Evolutionary conservation across 2,797 vertebrate species (phyloP), one percentile per base, ranked within the genome.

Genomic region (Denticeps clupeoides): DNA sequence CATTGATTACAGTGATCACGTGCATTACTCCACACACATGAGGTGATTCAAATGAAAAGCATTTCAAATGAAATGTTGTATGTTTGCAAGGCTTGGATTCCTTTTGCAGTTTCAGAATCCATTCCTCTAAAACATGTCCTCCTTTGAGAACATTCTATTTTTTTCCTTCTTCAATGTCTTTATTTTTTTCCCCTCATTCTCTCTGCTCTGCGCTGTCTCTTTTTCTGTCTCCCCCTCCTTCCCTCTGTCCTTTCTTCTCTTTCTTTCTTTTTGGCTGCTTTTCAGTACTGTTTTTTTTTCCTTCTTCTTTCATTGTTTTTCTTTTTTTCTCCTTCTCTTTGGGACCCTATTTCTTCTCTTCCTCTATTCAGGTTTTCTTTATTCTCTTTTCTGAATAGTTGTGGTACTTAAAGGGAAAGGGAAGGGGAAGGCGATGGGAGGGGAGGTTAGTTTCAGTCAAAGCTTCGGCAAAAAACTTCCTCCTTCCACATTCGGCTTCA

Each of bases 281-380:
- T 82, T 81, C 69, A 78, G 75, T 81, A 72, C 56, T 77, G 66
- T 78, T 80, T 70, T 80, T 74, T 75, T 81, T 80, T 80, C 72
- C 76, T 83, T 83, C 79, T 84, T 82, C 81, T 64, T 79, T 21
- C 37, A 26, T 21, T n/a, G 26, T 27, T 18, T 26, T 21, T 47
- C 18, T 37, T 10, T 7, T 19, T 26, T 38, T 35, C 50, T 41
- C 19, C 40, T 2, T 29, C 68, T 71, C 77, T 75, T 66, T 71
- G 73, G 75, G 76, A 80, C 73, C 72, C 64, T 50, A 73, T 78
- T 83, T 79, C 73, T 65, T 63, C 74, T 79, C 73, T 79, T 79
- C 70, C 72, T 81, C 79, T 84, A 80, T 86, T 82, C 80, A 82
- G 77, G 74, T 80, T 81, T 77, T 79, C 80, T 82, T 82, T 81